phyloP scores from a whole-genome alignment of 2,888 invertebrate genomes.

The Apodemia hepburni region DNA sequence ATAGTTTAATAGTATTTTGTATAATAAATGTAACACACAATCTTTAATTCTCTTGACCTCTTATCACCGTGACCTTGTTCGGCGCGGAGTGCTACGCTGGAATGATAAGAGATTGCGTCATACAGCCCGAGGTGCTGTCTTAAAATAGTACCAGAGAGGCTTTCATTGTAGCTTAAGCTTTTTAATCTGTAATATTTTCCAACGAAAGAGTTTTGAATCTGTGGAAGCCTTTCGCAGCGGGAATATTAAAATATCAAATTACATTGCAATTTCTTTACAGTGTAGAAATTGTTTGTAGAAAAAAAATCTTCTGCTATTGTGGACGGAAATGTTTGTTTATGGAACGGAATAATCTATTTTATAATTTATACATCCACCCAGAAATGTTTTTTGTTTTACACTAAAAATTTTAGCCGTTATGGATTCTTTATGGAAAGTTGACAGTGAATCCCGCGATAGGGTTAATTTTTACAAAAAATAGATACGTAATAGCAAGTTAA shows the following conservation, averaged over 20 bases:
- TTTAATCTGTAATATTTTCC: slow-evolving; percentile 12
- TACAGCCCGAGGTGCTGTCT: slow-evolving; percentile 21
- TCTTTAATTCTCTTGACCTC: slow-evolving; percentile 23
- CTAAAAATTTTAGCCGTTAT: too few species aligned
- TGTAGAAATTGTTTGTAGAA: too few species aligned
- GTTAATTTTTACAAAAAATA: too few species aligned
- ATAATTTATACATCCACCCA: too few species aligned
- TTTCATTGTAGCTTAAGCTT: neutral
- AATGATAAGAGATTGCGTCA: slow-evolving; percentile 34
- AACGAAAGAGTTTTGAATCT: slow-evolving; percentile 7
- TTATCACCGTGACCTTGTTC: slow-evolving; percentile 32
- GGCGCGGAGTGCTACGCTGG: slow-evolving; percentile 17
- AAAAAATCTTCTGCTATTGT: too few species aligned
- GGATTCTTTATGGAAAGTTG: too few species aligned
- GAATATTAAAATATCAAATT: neutral
- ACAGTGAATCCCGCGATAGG: too few species aligned
- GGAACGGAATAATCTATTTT: too few species aligned
- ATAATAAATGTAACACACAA: slow-evolving; percentile 7
- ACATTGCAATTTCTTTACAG: too few species aligned
- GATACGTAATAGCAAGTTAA: too few species aligned
- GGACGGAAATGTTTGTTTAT: too few species aligned
- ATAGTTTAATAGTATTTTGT: neutral
- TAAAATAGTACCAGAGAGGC: slow-evolving; percentile 25
- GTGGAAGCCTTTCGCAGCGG: neutral
- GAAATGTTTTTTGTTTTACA: too few species aligned